Conservation (phyloP, 2,113 vertebrate species). For the Pycnonotus jocosus region DNA sequence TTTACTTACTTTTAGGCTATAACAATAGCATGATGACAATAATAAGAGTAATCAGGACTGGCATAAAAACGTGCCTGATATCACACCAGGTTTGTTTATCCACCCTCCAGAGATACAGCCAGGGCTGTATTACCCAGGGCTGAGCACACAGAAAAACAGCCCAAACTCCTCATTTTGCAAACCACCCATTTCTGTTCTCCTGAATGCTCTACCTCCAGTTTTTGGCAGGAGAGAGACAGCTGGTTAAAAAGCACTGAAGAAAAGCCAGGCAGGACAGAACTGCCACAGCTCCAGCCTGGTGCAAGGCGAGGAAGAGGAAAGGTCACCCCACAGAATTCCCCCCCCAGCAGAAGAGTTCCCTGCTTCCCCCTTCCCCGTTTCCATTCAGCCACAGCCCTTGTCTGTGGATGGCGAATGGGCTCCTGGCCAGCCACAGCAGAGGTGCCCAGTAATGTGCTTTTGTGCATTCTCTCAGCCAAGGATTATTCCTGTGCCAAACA, state of each 20-base stretch:
- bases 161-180: not conserved
- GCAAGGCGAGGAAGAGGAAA: not conserved
- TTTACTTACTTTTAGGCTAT: not conserved
- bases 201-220: not conserved
- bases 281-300: not conserved
- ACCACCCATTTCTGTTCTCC: not conserved
- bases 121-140: not conserved
- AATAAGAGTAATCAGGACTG: not conserved
- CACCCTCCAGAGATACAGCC: not conserved
- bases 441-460: conserved; percentile 27
- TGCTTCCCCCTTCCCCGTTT: not conserved
- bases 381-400: not conserved
- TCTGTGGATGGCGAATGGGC: not conserved
- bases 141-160: not conserved
- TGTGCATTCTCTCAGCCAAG: not conserved
- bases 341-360: not conserved
- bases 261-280: not conserved
- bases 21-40: not conserved
- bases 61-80: not conserved
- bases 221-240: not conserved
- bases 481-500: conserved; percentile 23
- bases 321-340: not conserved
- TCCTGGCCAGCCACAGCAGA: not conserved
- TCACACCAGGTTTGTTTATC: not conserved
- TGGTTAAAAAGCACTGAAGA: not conserved